Conservation (phyloP, 2,797 vertebrate genomes). For the Mus minutoides region DNA sequence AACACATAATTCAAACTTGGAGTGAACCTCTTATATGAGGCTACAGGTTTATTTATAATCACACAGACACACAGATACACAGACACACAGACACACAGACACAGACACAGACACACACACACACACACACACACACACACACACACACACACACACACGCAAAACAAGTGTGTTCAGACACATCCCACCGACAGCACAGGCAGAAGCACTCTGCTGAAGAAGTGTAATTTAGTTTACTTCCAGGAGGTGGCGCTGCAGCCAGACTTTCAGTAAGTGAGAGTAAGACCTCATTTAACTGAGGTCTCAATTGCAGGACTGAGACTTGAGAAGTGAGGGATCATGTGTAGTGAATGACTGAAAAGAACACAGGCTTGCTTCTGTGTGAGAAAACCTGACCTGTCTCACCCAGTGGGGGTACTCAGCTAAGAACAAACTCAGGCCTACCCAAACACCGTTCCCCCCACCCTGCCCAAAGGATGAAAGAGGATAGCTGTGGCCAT, state of each 20-base stretch:
- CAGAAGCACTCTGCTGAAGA: too few species aligned
- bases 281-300: neutral
- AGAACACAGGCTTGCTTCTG: neutral
- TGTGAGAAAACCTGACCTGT: neutral
- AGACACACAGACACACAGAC: too few species aligned
- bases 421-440: neutral
- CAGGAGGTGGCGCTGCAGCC: neutral
- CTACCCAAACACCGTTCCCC: neutral
- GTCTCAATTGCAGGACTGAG: neutral
- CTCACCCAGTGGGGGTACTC: neutral
- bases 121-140: too few species aligned
- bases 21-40: neutral
- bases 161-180: neutral
- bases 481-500: neutral
- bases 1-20: neutral
- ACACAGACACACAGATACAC: neutral
- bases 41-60: neutral
- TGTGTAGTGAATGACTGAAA: neutral
- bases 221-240: neutral
- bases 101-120: too few species aligned
- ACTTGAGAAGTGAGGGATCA: neutral
- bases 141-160: too few species aligned
- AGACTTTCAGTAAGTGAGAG: neutral
- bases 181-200: neutral
- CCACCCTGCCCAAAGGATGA: neutral